Evolutionary conservation across 2,797 vertebrate genomes (phyloP).

Genomic region (Halcyon leucocephala): DNA sequence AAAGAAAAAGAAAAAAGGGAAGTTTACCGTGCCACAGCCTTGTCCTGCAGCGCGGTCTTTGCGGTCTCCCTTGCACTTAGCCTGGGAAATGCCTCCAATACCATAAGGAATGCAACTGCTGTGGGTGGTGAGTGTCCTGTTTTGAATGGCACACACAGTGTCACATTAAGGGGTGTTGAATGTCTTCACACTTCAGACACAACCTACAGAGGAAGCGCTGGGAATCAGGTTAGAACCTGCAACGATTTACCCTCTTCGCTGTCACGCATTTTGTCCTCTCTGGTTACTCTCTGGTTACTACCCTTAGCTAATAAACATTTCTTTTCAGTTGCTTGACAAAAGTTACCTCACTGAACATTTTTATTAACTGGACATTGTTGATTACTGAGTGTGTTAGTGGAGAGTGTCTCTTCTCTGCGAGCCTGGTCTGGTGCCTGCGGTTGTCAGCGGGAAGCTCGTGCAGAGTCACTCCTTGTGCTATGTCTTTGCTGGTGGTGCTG

Average conservation of each 20-base stretch:
- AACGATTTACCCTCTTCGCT: background rate
- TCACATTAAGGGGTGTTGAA: slow-evolving; percentile 34
- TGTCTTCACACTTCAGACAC: slow-evolving; percentile 47
- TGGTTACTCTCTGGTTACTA: background rate
- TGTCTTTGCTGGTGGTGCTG: background rate
- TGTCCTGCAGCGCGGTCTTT: background rate
- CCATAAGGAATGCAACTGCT: slow-evolving; percentile 1
- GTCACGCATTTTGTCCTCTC: background rate
- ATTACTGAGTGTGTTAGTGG: background rate
- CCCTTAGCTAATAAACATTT: background rate
- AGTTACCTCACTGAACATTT: background rate
- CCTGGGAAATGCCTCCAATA: slow-evolving; percentile 25
- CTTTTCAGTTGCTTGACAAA: background rate
- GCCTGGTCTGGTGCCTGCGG: background rate
- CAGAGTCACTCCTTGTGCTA: background rate
- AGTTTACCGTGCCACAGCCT: slow-evolving; percentile 4
- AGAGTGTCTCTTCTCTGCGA: background rate
- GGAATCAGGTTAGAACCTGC: background rate
- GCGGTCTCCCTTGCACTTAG: slow-evolving; percentile 30
- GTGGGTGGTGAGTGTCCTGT: background rate
- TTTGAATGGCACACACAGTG: background rate
- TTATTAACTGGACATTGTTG: background rate
- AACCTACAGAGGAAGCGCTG: background rate
- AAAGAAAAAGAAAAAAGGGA: slow-evolving; percentile 1
- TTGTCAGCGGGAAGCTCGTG: background rate